A percentile compares a stretch with the other conserved stretches of the same genome.
These are phyloP conservation scores for Melopsittacus undulatus DNA, from an alignment of 2,797 vertebrate species.

Conservation along the genomic window DNA sequence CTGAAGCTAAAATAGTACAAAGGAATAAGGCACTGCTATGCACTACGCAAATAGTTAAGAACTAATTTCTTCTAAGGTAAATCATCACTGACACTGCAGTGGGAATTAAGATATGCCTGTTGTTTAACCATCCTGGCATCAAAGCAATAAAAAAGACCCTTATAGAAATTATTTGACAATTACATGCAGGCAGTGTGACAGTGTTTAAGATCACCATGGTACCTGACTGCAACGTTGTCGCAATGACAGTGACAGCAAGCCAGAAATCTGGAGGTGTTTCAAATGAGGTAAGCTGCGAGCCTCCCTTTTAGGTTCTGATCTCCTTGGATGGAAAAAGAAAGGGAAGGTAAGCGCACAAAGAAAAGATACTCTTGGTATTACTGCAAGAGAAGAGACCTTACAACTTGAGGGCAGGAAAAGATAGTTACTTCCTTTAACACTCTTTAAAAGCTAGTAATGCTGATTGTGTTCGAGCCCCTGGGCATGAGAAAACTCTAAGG, in stretches of 20 bases:
- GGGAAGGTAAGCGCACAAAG: neutral
- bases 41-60: neutral
- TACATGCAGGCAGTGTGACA: neutral
- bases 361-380: neutral
- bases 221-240: slow-evolving; percentile 10
- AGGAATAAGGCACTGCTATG: neutral
- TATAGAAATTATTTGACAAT: slow-evolving; percentile 27
- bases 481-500: neutral
- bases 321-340: neutral
- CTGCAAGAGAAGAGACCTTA: neutral
- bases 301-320: neutral
- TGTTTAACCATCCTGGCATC: slow-evolving; percentile 25
- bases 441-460: neutral
- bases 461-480: neutral
- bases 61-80: neutral
- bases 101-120: neutral
- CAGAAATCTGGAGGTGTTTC: slow-evolving; percentile 31
- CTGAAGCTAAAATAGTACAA: neutral
- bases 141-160: neutral
- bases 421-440: neutral
- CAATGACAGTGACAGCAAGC: slow-evolving; percentile 12
- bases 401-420: too few species aligned
- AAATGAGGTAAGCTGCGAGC: neutral
- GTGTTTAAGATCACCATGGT: slow-evolving; percentile 51
- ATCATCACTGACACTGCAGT: neutral